Conservation (phyloP, 1,140 invertebrate species). For the Protaetia brevitarsis region DNA sequence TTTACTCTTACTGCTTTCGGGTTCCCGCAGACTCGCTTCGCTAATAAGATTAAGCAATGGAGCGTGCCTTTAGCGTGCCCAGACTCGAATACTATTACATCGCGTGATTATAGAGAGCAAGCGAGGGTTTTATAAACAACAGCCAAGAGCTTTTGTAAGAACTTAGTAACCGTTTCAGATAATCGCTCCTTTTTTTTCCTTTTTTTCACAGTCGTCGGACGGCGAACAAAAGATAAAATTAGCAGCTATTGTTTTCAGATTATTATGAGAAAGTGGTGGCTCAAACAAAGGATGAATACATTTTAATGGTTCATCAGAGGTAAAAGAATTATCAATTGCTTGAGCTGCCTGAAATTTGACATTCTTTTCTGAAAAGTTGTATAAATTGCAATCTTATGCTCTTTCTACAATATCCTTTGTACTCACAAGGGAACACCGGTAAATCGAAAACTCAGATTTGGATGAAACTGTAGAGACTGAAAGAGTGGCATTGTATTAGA, state of each 20-base stretch:
- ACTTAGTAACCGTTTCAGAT: neutral
- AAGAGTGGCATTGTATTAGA: too few relatives aligned
- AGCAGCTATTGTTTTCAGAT: neutral
- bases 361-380: neutral
- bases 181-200: neutral
- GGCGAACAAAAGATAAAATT: conserved; percentile 2
- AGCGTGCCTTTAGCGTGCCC: neutral
- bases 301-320: neutral
- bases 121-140: neutral
- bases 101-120: neutral
- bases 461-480: too few relatives aligned
- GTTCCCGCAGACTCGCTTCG: neutral
- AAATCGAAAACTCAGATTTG: too few relatives aligned
- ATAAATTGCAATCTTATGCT: neutral
- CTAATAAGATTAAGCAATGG: neutral
- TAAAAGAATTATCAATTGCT: neutral
- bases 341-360: neutral
- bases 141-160: neutral
- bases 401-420: too few relatives aligned
- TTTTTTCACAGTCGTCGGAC: neutral
- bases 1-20: neutral
- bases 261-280: neutral
- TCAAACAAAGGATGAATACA: neutral
- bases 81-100: neutral
- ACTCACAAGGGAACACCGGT: too few relatives aligned